Conservation (phyloP, 30 jellyfish, hydroid and myxozoan species). For the Sanderia malayensis region DNA sequence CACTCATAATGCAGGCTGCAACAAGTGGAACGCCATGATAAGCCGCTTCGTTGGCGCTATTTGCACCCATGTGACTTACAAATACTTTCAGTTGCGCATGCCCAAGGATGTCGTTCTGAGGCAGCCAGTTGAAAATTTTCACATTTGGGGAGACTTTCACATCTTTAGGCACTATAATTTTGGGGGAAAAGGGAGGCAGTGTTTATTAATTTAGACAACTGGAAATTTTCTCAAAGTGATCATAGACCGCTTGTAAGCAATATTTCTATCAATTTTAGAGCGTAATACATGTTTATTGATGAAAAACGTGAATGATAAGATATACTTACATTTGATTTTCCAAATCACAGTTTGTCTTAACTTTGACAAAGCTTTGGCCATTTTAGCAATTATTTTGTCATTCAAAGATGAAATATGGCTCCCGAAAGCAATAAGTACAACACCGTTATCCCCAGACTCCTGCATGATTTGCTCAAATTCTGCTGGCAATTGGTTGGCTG, state of each 20-base stretch:
- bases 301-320: too few species aligned
- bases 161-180: background rate
- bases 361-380: background rate
- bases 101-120: slow-evolving; percentile 67
- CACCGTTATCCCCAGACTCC: slow-evolving; percentile 64
- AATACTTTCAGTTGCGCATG: slow-evolving; percentile 49
- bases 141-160: background rate
- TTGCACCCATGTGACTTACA: slow-evolving; percentile 66
- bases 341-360: background rate
- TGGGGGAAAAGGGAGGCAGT: too few species aligned
- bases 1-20: slow-evolving; percentile 45
- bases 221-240: too few species aligned
- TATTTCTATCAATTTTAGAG: too few species aligned
- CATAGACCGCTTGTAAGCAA: too few species aligned
- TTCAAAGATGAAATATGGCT: slow-evolving; percentile 5
- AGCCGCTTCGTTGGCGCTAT: slow-evolving; percentile 65
- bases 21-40: slow-evolving; percentile 62
- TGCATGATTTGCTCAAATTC: slow-evolving; percentile 44
- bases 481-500: slow-evolving; percentile 10
- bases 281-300: too few species aligned
- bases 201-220: too few species aligned
- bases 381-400: background rate
- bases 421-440: slow-evolving; percentile 42
- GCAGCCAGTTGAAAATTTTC: slow-evolving; percentile 43
- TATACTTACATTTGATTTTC: slow-evolving; percentile 7